These are phyloP conservation scores for Drosophila neocordata DNA, from an alignment of 1,140 invertebrate genomes.

Conservation along the genomic window DNA sequence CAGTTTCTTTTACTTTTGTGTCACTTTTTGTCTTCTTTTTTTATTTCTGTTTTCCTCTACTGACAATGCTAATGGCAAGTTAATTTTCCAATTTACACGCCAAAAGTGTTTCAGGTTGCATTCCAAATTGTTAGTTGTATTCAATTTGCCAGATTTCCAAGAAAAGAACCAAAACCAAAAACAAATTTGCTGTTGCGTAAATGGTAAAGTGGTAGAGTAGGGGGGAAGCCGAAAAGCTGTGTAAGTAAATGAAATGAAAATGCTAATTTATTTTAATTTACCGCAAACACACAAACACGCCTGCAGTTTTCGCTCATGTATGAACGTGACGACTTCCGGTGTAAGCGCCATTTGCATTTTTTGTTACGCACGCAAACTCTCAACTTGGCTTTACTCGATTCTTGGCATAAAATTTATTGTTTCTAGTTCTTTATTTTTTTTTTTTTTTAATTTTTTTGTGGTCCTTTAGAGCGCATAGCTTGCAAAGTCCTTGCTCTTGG, in stretches of 20 bases:
- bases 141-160: constrained; percentile 15
- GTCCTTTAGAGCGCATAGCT: not conserved
- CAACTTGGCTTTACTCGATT: not conserved
- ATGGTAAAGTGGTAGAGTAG: not conserved
- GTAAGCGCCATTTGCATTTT: not conserved
- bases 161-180: not conserved
- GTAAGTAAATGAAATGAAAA: constrained; percentile 35
- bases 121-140: constrained; percentile 11
- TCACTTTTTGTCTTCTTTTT: not conserved
- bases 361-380: constrained; percentile 7
- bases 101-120: constrained; percentile 2
- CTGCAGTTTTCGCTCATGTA: not conserved
- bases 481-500: not conserved
- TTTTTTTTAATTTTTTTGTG: not conserved
- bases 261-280: constrained; percentile 55
- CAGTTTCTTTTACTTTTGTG: not conserved
- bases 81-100: constrained; percentile 55
- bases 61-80: constrained; percentile 38
- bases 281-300: constrained; percentile 1
- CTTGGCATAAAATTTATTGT: constrained; percentile 6
- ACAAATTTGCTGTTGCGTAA: constrained; percentile 1
- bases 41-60: not conserved
- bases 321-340: constrained; percentile 19
- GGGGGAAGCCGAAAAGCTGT: not conserved
- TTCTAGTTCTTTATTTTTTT: constrained; percentile 3